Conservation (phyloP, 2,797 vertebrate genomes). For the Buphagus erythrorhynchus region DNA sequence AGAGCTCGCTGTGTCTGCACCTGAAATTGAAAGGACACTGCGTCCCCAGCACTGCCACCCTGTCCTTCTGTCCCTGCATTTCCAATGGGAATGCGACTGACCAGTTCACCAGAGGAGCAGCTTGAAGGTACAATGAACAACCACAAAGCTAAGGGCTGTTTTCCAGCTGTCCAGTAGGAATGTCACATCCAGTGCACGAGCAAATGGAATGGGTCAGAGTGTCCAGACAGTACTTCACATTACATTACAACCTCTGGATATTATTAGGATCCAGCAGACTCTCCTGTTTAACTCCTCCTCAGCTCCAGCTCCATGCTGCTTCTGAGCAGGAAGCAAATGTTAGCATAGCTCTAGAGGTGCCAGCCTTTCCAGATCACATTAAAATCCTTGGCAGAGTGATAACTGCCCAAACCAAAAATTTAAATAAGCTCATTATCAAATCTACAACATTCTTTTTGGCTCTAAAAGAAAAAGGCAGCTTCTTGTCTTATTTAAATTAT, state of each 20-base stretch:
- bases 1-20: background rate
- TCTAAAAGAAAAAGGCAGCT: background rate
- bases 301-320: background rate
- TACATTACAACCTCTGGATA: background rate
- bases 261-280: background rate
- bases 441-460: background rate
- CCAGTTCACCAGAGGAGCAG: background rate
- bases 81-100: background rate
- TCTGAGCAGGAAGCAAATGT: background rate
- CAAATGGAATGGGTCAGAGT: background rate
- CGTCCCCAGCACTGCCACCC: background rate
- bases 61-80: background rate
- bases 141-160: background rate
- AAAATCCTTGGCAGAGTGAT: background rate
- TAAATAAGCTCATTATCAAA: background rate
- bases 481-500: background rate
- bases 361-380: background rate
- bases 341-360: background rate
- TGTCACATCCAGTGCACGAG: background rate
- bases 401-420: background rate
- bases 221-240: background rate
- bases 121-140: background rate
- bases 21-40: background rate
- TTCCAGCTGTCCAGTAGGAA: background rate
- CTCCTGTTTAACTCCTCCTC: background rate